Evolutionary conservation across 2,113 vertebrate genomes (phyloP).

Genomic region (Pituophis catenifer): DNA sequence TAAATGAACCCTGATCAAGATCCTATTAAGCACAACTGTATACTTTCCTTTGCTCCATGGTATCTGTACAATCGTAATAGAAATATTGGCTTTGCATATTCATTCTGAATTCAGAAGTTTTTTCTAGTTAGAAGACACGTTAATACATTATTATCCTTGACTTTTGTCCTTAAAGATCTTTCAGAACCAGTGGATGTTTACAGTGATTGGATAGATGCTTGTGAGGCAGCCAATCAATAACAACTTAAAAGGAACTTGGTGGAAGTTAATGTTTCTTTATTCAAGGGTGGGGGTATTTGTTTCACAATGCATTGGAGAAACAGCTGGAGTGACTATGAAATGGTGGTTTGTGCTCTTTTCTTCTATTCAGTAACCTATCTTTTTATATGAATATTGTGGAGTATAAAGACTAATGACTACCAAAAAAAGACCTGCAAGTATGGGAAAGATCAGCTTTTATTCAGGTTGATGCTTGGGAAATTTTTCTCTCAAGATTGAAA

Average conservation of each 20-base stretch:
- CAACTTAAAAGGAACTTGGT: neutral
- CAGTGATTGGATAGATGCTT: slow-evolving; percentile 94
- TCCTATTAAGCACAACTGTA: neutral
- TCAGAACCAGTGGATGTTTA: slow-evolving; percentile 91
- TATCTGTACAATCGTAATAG: neutral
- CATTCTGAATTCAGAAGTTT: neutral
- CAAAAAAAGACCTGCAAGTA: neutral
- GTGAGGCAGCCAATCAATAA: slow-evolving; percentile 93
- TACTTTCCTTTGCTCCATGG: neutral
- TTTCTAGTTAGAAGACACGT: neutral
- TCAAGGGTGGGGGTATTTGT: neutral
- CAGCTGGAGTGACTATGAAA: neutral
- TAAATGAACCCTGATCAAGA: neutral
- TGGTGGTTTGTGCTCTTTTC: neutral
- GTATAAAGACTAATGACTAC: neutral
- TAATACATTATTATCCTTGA: slow-evolving; percentile 58
- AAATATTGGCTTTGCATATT: too few species aligned
- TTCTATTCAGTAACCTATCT: neutral
- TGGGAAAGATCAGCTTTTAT: neutral
- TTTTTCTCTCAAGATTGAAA: neutral
- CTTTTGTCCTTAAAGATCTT: slow-evolving; percentile 69
- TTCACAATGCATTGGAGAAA: neutral
- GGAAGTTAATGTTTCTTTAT: slow-evolving; percentile 26
- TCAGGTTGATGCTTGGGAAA: neutral
- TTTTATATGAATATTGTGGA: neutral